Evolutionary conservation across 2,113 vertebrate genomes (phyloP).

Genomic region (Solea senegalensis): DNA sequence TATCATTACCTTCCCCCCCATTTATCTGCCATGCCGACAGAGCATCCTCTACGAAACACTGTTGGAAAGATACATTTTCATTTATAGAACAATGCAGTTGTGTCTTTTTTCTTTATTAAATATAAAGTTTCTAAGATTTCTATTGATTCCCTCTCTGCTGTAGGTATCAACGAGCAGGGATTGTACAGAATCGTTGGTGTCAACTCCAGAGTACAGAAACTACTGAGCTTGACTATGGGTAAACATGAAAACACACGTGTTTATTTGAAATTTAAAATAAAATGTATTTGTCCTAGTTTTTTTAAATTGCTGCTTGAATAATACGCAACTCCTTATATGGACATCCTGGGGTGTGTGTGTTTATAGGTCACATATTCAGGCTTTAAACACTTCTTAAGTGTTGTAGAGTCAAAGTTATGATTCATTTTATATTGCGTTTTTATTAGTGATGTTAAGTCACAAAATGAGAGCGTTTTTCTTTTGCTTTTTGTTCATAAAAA

Average conservation of each 20-base stretch:
- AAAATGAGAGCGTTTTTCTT: neutral
- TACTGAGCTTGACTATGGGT: conserved; percentile 94
- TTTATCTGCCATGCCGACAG: conserved; percentile 5
- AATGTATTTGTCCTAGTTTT: neutral
- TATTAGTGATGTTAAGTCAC: too few relatives aligned
- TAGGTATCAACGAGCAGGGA: conserved; percentile 96
- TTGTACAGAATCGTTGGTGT: conserved; percentile 96
- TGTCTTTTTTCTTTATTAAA: neutral
- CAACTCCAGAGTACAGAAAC: conserved; percentile 94
- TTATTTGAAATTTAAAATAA: neutral
- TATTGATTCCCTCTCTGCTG: neutral
- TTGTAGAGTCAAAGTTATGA: too few relatives aligned
- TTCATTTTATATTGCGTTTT: too few relatives aligned
- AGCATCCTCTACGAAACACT: neutral
- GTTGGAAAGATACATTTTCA: neutral
- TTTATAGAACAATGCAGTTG: conserved; percentile 3
- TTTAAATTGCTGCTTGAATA: neutral
- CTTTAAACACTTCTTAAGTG: too few relatives aligned
- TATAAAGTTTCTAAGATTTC: neutral
- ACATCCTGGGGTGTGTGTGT: too few relatives aligned
- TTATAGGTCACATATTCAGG: too few relatives aligned
- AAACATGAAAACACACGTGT: conserved; percentile 62
- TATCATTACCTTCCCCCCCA: neutral
- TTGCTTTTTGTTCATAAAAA: neutral
- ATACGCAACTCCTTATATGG: too few relatives aligned